Percentiles rank a stretch among this genome's conserved stretches.
Conservation (phyloP, 2,113 vertebrate species). For the Chaetodon auriga region DNA sequence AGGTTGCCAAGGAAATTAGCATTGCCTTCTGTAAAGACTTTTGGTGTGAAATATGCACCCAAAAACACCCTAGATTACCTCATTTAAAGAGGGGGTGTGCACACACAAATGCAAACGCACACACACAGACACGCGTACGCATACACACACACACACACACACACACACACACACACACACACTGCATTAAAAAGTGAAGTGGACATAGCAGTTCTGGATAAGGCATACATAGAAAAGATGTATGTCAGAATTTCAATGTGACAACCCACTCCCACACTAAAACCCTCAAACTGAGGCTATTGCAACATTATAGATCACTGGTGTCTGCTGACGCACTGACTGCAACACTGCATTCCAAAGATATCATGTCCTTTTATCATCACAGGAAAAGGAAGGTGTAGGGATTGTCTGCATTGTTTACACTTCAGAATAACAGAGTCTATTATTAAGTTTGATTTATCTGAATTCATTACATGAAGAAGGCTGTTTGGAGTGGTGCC, state of each 20-base stretch:
- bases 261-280: neutral
- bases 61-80: slow-evolving; percentile 21
- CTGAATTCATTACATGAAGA: slow-evolving; percentile 26
- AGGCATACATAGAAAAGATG: neutral
- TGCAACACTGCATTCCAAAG: slow-evolving; percentile 7
- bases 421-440: slow-evolving; percentile 8
- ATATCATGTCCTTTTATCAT: slow-evolving; percentile 9
- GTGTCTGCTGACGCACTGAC: slow-evolving; percentile 17
- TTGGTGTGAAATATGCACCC: slow-evolving; percentile 39
- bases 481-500: slow-evolving; percentile 5
- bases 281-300: slow-evolving; percentile 2
- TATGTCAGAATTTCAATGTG: neutral
- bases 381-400: slow-evolving; percentile 26
- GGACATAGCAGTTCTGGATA: neutral
- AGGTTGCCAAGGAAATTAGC: slow-evolving; percentile 58
- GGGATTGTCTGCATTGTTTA: slow-evolving; percentile 25
- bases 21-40: slow-evolving; percentile 36
- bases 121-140: neutral
- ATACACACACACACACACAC: slow-evolving; percentile 1
- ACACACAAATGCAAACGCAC: slow-evolving; percentile 3
- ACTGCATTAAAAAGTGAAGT: neutral
- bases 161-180: neutral
- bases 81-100: neutral
- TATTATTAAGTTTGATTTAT: slow-evolving; percentile 32
- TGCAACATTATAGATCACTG: slow-evolving; percentile 10